Base-by-base conservation (phyloP, 2,888 invertebrate species). In the Lepidochrysops patricia region DNA sequence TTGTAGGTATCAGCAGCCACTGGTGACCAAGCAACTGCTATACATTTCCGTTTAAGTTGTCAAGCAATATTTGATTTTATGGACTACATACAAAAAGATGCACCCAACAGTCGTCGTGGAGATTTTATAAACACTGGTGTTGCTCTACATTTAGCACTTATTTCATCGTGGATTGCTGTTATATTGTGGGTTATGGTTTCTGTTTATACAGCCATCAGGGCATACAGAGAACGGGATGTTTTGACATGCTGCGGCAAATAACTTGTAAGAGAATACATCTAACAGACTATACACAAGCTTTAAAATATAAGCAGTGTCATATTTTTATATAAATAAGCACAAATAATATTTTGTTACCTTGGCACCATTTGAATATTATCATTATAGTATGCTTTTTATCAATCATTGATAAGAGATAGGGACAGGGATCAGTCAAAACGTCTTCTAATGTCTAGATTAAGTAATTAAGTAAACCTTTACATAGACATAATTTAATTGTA, bases 61-160 rank as follows among this genome's bases (percentile, higher is more conserved):
- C 92, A 93, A 61, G 92, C 94, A 0, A 91, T 95, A 57, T 93
- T 92, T 68, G 96, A 96, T 80, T 96, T 94, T 75, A 94, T 96
- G 94, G 96, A 96, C 75, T 96, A 94, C 70, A 83, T 96, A 62
- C 94, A 94, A 63, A 92, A 94, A 57, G 93, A 94, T 67, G 88
- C 91, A 0, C 92, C 91, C 57, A 91, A 92, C 66, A 91, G 91
- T 67, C 87, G 93, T 25, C 90, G 93, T 34, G 92, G 92, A 7
- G 92, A 92, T 57, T 90, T 91, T 65, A 95, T 96, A 43, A 94
- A 96, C 72, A 95, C 95, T 0, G 93, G 94, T 0, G 73, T 92
- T 2, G 90, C 93, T 9, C 83, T 95, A 58, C 92, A 93, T 61
- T 72, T 95, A 26, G 93, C 94, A 0, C 78, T 96, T 6, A 71